Base-by-base conservation (phyloP, 2,797 vertebrate genomes). In the Artibeus jamaicensis region DNA sequence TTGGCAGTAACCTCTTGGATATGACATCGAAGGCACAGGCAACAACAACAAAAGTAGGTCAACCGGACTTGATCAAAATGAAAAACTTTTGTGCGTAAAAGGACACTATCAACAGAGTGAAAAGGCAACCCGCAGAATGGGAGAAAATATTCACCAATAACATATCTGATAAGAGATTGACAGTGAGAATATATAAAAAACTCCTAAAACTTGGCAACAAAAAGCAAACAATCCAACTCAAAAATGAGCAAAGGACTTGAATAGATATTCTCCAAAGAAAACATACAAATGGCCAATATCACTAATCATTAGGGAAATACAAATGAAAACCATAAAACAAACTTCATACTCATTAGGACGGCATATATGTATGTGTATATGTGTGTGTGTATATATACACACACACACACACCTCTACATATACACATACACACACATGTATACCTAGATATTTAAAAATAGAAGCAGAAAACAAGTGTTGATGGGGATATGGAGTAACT, bases 111-210 rank as follows among this genome's bases (percentile, higher is more conserved):
- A 83, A 59, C 5, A 53, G 74, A 77, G 26, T 79, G 37, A 93
- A 93, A 77, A 86, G 57, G 39, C 42, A 70, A 24, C 37, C 39
- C 9, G 90, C 19, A 14, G 22, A 68, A 83, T 34, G n/a, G 15
- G 78, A 53, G 70, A 78, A 89, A 85, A 50, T 24, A 93, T 37
- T 77, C 68, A 21, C n/a, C 93, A 93, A 76, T 82, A 68, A 77
- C 9, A 2, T 62, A 39, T 67, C 32, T 91, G 42, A 53, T 82
- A 73, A 29, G 9, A n/a, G 15, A 82, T 67, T 67, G 77, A 77
- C 82, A 73, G 9, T 5, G 21, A 46, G 39, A 71, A 91, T 82
- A 93, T 68, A 68, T 62, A 81, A 86, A 91, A n/a, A 91, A 82
- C 18, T 77, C 39, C n/a, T 71, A 89, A 46, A 92, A 91, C 32